Base-by-base conservation (phyloP, 2,888 invertebrate species). In the Drosophila emarginata region DNA sequence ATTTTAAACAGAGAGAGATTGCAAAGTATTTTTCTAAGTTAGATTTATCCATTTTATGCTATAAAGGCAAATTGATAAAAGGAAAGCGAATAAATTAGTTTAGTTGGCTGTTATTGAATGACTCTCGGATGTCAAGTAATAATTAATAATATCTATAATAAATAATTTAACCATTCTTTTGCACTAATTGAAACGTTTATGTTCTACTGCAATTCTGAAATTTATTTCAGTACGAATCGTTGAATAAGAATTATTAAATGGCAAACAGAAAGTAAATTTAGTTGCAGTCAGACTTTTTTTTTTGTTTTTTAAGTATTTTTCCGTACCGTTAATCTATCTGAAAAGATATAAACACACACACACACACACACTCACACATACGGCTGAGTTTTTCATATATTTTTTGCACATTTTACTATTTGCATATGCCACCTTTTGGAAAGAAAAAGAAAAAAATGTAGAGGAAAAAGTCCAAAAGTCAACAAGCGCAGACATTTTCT, bases 391-490 rank as follows among this genome's bases (percentile, higher is more conserved):
- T 21, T 45, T 45, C 21, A 45, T 32, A 32, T 51, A 26, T 26
- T 5, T 26, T 54, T 54, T 18, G 18, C 18, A 54, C 36, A 54
- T 18, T 36, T 54, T 12, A n/a, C 52, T 36, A 54, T 54, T 54
- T 54, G 54, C 54, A 54, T 54, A 54, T 54, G 15, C 54, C 53
- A 54, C 54, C 54, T 54, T 54, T 12, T 5, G 53, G 15, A 32
- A 32, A 21, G 32, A 11, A 32, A 9, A 54, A 21, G n/a, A 54
- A 21, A 21, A 21, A 45, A 45, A 45, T 45, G 40, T 5, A 6
- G 28, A 9, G 4, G 1, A 21, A 45, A 45, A 45, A 45, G 45
- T 45, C 45, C 18, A 54, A 54, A 36, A 54, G 54, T 54, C 54
- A 54, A 54, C 36, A 54, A 32, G 53, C 32, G 32, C 28, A 32